Evolutionary conservation across 1,140 invertebrate species (phyloP).

Genomic region (Micrasema minimum): DNA sequence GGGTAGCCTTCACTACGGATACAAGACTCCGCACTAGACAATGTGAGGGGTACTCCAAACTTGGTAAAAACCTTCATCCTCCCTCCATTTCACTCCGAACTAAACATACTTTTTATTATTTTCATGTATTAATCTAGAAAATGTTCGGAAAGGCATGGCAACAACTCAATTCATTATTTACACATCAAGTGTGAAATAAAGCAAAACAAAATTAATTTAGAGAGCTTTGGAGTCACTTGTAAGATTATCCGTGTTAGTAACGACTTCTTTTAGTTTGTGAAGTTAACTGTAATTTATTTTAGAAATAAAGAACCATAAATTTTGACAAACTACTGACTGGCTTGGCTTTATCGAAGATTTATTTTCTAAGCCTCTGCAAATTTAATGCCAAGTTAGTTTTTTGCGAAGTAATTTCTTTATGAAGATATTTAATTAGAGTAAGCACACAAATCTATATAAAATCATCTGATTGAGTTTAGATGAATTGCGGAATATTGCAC

Average conservation of each 20-base stretch:
- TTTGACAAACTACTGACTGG: too few relatives aligned
- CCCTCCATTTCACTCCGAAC: conserved; percentile 15
- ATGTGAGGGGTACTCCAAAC: conserved; percentile 19
- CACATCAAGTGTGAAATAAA: conserved; percentile 37
- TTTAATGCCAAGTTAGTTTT: too few relatives aligned
- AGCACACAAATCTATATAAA: too few relatives aligned
- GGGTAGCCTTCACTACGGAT: conserved; percentile 43
- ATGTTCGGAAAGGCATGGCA: conserved; percentile 52
- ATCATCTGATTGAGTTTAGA: too few relatives aligned
- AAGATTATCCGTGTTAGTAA: not conserved
- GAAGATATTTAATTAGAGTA: too few relatives aligned
- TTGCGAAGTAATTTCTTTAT: too few relatives aligned
- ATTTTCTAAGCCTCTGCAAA: too few relatives aligned
- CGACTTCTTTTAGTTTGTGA: too few relatives aligned
- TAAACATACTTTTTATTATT: conserved; percentile 35
- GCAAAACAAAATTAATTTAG: conserved; percentile 12
- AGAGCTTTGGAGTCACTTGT: conserved; percentile 18
- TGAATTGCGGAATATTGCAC: too few relatives aligned
- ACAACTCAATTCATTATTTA: conserved; percentile 51
- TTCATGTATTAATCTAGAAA: conserved; percentile 40
- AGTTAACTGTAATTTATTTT: too few relatives aligned
- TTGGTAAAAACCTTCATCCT: not conserved
- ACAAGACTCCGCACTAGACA: conserved; percentile 36
- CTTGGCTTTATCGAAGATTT: too few relatives aligned
- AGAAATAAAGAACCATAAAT: too few relatives aligned